Base-by-base conservation (phyloP, 2,888 invertebrate genomes). In the Watsonalla binaria region DNA sequence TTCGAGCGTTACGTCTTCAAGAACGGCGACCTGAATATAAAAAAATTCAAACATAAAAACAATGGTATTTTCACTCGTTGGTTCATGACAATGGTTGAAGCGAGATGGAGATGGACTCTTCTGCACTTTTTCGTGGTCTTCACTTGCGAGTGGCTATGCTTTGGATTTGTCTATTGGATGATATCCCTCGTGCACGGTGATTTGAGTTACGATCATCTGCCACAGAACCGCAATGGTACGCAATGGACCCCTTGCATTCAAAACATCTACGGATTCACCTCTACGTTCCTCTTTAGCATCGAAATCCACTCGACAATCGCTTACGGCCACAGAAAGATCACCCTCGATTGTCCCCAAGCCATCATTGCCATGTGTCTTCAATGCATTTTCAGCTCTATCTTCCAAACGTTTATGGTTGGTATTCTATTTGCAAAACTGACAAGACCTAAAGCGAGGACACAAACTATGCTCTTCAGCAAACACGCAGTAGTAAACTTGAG, bases 231-330 rank as follows among this genome's bases (percentile, higher is more conserved):
- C 66, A 92, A 92, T 45, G 82, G 85, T 46, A 74, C 78, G 0
- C 90, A 92, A 8, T 97, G 96, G 95, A 93, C 92, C 6, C 98
- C 98, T 0, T 99, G 99, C 78, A 94, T 99, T 7, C 92, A 93
- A 60, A 96, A 97, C 67, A 94, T 98, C 53, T 92, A 95, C 68
- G 95, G 96, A 42, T 99, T 99, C 82, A 96, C 97, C 0, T 97
- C 98, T 11, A 96, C 97, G 52, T 97, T 99, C 78, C 93, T 99
- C 47, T 99, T 98, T 91, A 98, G 97, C 65, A 94, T 99, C 59
- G 99, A 99, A 91, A 97, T 98, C 0, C 98, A 99, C 77, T 98
- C 98, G 72, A 98, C 98, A 0, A 97, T 98, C 55, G 99, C 92
- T 74, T 97, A 97, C 78, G 97, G 97, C 9, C 93, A 93, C 52